Base-by-base conservation (phyloP, 1,140 invertebrate genomes). In the Aporrectodea caliginosa region DNA sequence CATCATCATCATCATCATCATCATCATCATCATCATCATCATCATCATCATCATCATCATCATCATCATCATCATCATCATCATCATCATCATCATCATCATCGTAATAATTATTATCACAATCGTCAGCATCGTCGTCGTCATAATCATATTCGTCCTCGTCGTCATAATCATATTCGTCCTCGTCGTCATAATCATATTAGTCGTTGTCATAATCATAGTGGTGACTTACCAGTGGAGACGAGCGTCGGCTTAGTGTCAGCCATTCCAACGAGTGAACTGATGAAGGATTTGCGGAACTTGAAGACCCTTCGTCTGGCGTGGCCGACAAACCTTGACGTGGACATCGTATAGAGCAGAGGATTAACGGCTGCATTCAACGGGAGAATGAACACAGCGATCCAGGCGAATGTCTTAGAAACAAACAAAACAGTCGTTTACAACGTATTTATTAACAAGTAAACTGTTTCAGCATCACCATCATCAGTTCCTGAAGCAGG, bases 341-440 rank as follows among this genome's bases (percentile, higher is more conserved):
- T 58, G 1, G 80, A 78, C 16, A 81, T 79, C 2, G 80, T 81
- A 35, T 81, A 81, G 0, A 81, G 77, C 2, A 81, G 68, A 6
- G 80, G 80, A 75, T 81, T 81, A 27, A 81, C 43, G 2, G 80
- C 77, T 0, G 77, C 35, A 30, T 81, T 81, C 33, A 81, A 34
- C 16, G 80, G 80, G 58, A 81, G 77, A 31, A 79, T 72, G 72
- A 81, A 81, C 0, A 81, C 80, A 16, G 80, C 80, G 30, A 78
- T 81, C 80, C 80, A 81, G 12, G 80, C 80, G 70, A 70, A 81
- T 27, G 43, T 22, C 43, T 58, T 12, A 58, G n/a, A n/a, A n/a
- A n/a, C n/a, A n/a, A n/a, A n/a, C n/a, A n/a, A n/a, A n/a, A n/a
- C n/a, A n/a, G n/a, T n/a, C n/a, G n/a, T n/a, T n/a, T n/a, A n/a